These are phyloP conservation scores for Pipistrellus pygmaeus DNA, from an alignment of 2,797 vertebrate genomes.

Conservation along the genomic window DNA sequence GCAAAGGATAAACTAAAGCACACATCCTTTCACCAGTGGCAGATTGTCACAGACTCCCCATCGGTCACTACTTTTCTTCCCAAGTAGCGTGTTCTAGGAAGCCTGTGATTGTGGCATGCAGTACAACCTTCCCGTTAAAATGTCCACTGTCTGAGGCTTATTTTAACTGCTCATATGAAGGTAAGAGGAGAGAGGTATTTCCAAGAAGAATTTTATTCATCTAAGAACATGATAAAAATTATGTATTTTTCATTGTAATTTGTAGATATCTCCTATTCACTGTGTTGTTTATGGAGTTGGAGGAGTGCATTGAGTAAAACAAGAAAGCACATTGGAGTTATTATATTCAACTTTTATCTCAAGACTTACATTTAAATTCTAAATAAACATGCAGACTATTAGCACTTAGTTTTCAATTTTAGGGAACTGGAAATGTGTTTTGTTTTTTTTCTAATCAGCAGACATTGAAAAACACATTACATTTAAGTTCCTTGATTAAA, in stretches of 20 bases:
- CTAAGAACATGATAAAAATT: neutral
- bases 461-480: constrained; percentile 71
- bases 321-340: neutral
- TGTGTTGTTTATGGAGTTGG: neutral
- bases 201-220: neutral
- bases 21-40: neutral
- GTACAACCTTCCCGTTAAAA: neutral
- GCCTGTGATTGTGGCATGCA: neutral
- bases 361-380: constrained; percentile 53
- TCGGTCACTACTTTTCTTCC: neutral
- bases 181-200: neutral
- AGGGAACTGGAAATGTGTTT: constrained; percentile 66
- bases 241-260: neutral
- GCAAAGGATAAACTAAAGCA: neutral
- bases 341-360: constrained; percentile 56
- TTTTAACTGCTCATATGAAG: neutral
- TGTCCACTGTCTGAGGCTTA: neutral
- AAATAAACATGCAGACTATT: constrained; percentile 63
- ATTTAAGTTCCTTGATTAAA: constrained; percentile 83
- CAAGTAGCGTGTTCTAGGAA: neutral
- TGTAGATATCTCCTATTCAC: neutral
- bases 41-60: neutral
- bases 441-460: constrained; percentile 79
- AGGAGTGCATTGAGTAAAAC: constrained; percentile 36
- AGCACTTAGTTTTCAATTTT: constrained; percentile 69